Conservation (phyloP, 2,888 invertebrate genomes). For the Morpho helenor region DNA sequence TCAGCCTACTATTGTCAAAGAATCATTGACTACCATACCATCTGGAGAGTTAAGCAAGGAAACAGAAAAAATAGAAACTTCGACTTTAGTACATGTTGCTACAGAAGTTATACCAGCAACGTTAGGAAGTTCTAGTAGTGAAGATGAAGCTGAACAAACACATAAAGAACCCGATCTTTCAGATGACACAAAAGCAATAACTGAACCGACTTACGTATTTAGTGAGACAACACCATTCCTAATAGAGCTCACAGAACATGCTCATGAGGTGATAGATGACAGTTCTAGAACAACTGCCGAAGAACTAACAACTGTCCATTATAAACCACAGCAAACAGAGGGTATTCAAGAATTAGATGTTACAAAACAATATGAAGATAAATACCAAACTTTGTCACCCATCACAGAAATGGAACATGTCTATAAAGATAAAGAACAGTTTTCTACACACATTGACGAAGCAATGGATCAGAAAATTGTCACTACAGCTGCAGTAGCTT, state of each 20-base stretch:
- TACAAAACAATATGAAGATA: slow-evolving; percentile 30
- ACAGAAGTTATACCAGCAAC: slow-evolving; percentile 4
- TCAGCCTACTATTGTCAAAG: neutral
- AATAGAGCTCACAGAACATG: slow-evolving; percentile 56
- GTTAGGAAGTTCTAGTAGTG: slow-evolving; percentile 5
- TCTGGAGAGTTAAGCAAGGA: neutral
- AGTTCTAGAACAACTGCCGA: slow-evolving; percentile 31
- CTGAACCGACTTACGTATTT: slow-evolving; percentile 21
- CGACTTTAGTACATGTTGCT: neutral
- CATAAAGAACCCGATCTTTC: slow-evolving; percentile 18
- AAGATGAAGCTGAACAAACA: slow-evolving; percentile 10
- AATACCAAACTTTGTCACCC: slow-evolving; percentile 26
- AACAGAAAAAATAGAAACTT: slow-evolving; percentile 5
- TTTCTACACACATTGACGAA: slow-evolving; percentile 4
- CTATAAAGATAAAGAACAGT: slow-evolving; percentile 10
- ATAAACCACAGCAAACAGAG: slow-evolving; percentile 29
- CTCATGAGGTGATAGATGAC: slow-evolving; percentile 41
- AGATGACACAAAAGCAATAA: slow-evolving; percentile 23
- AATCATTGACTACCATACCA: neutral
- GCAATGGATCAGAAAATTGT: slow-evolving; percentile 4
- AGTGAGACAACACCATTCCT: slow-evolving; percentile 45
- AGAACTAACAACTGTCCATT: slow-evolving; percentile 25
- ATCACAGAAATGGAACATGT: slow-evolving; percentile 18
- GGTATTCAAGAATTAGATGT: slow-evolving; percentile 31
- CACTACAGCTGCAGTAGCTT: slow-evolving; percentile 5